Evolutionary conservation across 2,888 invertebrate genomes (phyloP), one percentile per base, ranked within the genome.

Genomic region (Eubasilissa splendida): DNA sequence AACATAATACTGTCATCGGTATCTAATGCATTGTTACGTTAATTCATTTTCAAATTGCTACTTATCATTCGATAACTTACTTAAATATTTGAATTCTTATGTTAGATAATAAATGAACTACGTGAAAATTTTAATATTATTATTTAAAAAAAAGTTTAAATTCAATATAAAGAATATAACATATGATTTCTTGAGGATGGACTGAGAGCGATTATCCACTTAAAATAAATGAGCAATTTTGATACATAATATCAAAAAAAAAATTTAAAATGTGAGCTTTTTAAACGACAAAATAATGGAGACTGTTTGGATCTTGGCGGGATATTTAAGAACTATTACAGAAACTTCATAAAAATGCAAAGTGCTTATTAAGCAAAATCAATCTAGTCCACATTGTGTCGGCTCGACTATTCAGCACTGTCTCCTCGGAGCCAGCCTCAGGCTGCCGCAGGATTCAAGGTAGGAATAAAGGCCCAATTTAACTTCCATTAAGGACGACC

Each of bases 401-500:
- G 75, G 53, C 71, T 66, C 74, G 82, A 79, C 77, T 74, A 60
- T 50, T 54, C 31, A 65, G 53, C 53, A 77, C 80, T 83, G 82
- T 83, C 83, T 80, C 82, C 56, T 59, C 53, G 53, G 59, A 60
- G n/a, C 4, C 42, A 5, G 79, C 83, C 83, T 54, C 54, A 31
- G 82, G 83, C 83, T 68, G 54, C 10, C 50, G 22, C 68, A 70
- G 53, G 70, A 58, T 59, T 42, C 76, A 52, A 65, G 54, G 65
- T 11, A 31, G 65, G 50, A 59, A 42, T 70, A 60, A 75, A 33
- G 63, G 81, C 78, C 82, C 83, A 83, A 83, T 83, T 83, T 83
- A 82, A 80, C 59, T 80, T 74, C 77, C 82, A 83, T 83, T 83
- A 83, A 77, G 42, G 73, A 63, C 68, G 53, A 70, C 53, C 70